Base-by-base conservation (phyloP, 2,113 vertebrate genomes). In the Rhinopomastus cyanomelas region DNA sequence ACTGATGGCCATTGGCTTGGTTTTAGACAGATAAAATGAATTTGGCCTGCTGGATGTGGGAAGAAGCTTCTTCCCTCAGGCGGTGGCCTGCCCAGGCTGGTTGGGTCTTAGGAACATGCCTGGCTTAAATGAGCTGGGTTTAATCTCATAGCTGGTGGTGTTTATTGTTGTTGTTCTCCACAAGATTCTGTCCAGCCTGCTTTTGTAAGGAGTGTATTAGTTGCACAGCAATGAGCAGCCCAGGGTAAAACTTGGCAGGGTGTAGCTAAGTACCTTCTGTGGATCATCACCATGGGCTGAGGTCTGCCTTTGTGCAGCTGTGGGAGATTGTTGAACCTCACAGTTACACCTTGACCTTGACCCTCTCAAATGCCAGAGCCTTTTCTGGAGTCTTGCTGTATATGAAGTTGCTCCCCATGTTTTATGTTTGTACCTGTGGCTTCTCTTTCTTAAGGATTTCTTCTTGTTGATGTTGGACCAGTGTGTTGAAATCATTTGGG, bases 131-230 rank as follows among this genome's bases (percentile, higher is more conserved):
- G 44, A 55, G 32, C 51, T 42, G 37, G 53, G 23, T 19, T 65
- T 83, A 42, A 39, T 73, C 51, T 65, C 26, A 16, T 34, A 56
- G 34, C 25, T 66, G 72, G 10, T 65, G 23, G 6, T 68, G 56
- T 79, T 72, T 11, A 68, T 32, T 85, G 60, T 52, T 52, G 7
- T 64, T 87, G 15, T n/a, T 80, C 59, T 89, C 44, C 27, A 14
- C 20, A 21, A 67, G n/a, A 16, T 76, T 21, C 21, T 88, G 30
- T 61, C 16, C 30, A n/a, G 12, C 37, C 16, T 7, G 12, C 30
- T 68, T 32, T 29, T 55, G 8, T n/a, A 61, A 53, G 67, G 39
- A 61, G 48, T 1, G 0, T 0, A 1, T 46, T 39, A 34, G 36
- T 42, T 52, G 53, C 49, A 30, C 15, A 53, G 39, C 34, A 61